A percentile compares a stretch with the other conserved stretches of the same genome.
Conservation (phyloP, 2,113 vertebrate species). For the Vulpes ferrilata region DNA sequence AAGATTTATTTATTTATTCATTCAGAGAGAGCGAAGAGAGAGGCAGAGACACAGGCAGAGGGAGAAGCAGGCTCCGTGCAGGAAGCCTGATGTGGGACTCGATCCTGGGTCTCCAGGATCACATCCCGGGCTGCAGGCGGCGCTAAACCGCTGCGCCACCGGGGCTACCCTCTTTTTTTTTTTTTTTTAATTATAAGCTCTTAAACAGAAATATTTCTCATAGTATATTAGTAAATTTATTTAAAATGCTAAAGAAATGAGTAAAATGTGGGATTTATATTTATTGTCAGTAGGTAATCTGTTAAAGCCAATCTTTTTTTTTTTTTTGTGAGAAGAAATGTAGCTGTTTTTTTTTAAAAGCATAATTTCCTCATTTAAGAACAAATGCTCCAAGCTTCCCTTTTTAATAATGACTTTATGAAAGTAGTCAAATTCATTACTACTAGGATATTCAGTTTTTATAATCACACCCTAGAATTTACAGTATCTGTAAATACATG, state of each 20-base stretch:
- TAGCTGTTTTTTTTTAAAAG: slow-evolving; percentile 23
- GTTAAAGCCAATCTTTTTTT: slow-evolving; percentile 9
- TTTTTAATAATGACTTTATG: slow-evolving; percentile 38
- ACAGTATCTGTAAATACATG: neutral
- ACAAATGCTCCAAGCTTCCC: neutral
- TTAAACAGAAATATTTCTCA: neutral
- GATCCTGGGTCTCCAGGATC: too few species aligned
- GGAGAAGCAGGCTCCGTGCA: too few species aligned
- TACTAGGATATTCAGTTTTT: slow-evolving; percentile 1
- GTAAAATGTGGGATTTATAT: neutral
- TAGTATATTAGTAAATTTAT: slow-evolving; percentile 30
- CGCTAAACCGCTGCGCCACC: too few species aligned
- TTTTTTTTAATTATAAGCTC: neutral
- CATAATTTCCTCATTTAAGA: slow-evolving; percentile 3
- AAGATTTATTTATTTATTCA: too few species aligned
- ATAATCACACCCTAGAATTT: neutral
- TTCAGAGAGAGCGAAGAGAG: too few species aligned
- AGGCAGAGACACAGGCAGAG: too few species aligned
- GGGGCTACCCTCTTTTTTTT: too few species aligned
- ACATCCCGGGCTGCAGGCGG: too few species aligned
- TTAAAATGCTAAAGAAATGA: slow-evolving; percentile 27
- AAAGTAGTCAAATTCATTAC: neutral
- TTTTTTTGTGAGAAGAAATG: slow-evolving; percentile 1
- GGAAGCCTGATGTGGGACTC: too few species aligned
- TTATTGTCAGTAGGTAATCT: neutral